phyloP scores from a whole-genome alignment of 1,140 invertebrate genomes.

The Drosophila virilis region DNA sequence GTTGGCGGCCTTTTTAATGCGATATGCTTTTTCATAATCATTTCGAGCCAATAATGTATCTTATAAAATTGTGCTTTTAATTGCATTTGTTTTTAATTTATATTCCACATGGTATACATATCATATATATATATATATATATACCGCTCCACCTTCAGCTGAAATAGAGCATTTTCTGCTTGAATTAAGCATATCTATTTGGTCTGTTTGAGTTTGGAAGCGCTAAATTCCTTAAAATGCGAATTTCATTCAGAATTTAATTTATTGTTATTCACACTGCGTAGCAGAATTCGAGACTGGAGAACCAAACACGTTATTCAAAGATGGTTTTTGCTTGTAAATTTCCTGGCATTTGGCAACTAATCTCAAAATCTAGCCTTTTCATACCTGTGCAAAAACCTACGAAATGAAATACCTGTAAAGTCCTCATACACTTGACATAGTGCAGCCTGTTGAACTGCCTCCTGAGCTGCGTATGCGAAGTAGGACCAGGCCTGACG shows the following conservation, averaged over 20 bases:
- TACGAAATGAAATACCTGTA: conserved; percentile 57
- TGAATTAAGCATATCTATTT: not conserved
- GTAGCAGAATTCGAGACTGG: not conserved
- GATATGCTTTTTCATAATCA: too few species aligned
- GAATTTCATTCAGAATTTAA: not conserved
- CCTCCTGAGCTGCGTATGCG: conserved; percentile 59
- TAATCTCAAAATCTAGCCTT: not conserved
- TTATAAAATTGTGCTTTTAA: too few species aligned
- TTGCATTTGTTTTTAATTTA: too few species aligned
- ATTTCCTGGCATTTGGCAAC: not conserved
- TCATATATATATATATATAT: not conserved
- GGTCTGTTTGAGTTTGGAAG: conserved; percentile 12
- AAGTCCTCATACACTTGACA: conserved; percentile 76
- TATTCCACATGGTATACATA: not conserved
- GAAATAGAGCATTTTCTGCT: not conserved
- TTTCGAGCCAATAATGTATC: too few species aligned
- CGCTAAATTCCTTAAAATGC: conserved; percentile 3
- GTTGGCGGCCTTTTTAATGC: too few species aligned
- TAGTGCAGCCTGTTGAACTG: conserved; percentile 54
- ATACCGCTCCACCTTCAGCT: not conserved
- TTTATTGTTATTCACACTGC: not conserved
- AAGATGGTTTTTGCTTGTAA: not conserved
- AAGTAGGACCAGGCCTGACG: conserved; percentile 62
- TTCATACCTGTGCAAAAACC: not conserved
- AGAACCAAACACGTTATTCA: not conserved